These are phyloP conservation scores for Mylabris phalerata DNA, from an alignment of 1,140 invertebrate genomes.

Conservation along the genomic window DNA sequence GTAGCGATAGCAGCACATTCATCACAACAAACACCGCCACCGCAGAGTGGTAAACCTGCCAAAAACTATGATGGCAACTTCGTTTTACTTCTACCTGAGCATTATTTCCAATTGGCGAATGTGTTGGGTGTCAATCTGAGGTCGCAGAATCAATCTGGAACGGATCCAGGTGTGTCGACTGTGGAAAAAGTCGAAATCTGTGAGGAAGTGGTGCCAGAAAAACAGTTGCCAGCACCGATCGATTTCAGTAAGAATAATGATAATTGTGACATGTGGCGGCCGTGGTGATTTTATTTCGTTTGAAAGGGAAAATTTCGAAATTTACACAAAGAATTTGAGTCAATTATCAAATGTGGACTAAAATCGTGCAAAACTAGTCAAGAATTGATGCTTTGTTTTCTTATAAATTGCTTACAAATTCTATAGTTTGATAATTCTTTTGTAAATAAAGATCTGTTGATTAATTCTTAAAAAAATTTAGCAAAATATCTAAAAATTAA, in stretches of 20 bases:
- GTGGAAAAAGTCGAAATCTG: conserved; percentile 4
- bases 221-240: conserved; percentile 15
- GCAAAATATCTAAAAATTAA: too few species aligned
- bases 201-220: conserved; percentile 15
- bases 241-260: conserved; percentile 37
- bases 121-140: conserved; percentile 39
- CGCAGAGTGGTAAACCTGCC: conserved; percentile 18
- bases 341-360: neutral
- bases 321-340: neutral
- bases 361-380: too few species aligned
- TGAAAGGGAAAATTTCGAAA: neutral
- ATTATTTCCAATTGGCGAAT: conserved; percentile 40
- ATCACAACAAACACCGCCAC: conserved; percentile 6
- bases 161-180: conserved; percentile 19
- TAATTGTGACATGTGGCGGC: conserved; percentile 35
- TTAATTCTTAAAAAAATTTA: too few species aligned
- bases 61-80: conserved; percentile 39
- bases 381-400: too few species aligned
- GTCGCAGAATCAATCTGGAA: conserved; percentile 13
- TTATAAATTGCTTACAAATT: too few species aligned
- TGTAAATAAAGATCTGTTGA: too few species aligned
- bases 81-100: conserved; percentile 39
- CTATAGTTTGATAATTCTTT: too few species aligned
- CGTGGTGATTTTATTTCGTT: conserved; percentile 26
- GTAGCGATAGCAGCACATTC: conserved; percentile 8